Evolutionary conservation across 2,888 invertebrate genomes (phyloP), one percentile per base, ranked within the genome.

Genomic region (Hecatera dysodea): DNA sequence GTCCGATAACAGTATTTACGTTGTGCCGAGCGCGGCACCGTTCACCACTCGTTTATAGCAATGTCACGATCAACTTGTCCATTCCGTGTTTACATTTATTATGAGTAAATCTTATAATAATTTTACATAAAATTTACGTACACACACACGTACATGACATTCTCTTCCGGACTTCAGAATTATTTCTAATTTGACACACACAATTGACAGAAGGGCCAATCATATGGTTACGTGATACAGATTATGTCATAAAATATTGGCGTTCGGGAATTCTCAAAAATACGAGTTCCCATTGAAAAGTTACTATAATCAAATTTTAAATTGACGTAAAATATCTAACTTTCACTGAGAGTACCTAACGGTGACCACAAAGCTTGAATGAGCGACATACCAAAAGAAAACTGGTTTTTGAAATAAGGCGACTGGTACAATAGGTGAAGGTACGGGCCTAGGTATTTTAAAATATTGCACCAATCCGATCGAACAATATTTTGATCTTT

Each of bases 1-100:
- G 69, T 53, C 65, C 67, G 85, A 72, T 83, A 86, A 81, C 83
- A 86, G 81, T 87, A 84, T 82, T 86, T 82, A 86, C 82, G 80
- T 81, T 70, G 79, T 65, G 68, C 68, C 68, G 73, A 67, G 76
- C 70, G 67, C 66, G 70, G 69, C 69, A 80, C 78, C 72, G 80
- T 75, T 79, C 59, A 74, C 50, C 67, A 61, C 74, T 60, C 56
- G 59, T 63, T 67, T 72, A 46, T 62, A 70, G 68, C 75, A 75
- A 80, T 79, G 74, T 79, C 80, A 81, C 75, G 74, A 78, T 75
- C 65, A 78, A 82, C 73, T 67, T 61, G 53, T 64, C 46, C 27
- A 48, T 55, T 65, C 57, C 59, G 50, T 68, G 55, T 79, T 71
- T 57, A 79, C 44, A 56, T 59, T 61, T 55, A 64, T 56, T 73